Percentiles rank a stretch among this genome's conserved stretches.
Evolutionary conservation across 2,888 invertebrate genomes (phyloP).

Genomic region (Sylvicola fuscatus): DNA sequence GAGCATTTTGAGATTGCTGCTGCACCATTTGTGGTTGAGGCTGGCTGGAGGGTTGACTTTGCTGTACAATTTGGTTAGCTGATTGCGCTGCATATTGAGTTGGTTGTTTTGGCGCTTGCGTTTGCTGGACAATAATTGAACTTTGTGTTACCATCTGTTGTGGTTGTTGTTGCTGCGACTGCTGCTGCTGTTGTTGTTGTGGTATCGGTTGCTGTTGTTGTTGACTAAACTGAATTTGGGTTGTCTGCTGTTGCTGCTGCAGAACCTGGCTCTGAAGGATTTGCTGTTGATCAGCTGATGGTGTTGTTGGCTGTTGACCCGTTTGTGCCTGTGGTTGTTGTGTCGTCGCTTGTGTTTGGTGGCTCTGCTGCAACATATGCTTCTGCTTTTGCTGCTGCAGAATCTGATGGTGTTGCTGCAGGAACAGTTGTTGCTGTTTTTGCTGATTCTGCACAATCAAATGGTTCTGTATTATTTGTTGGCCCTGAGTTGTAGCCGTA

Average conservation of each 20-base stretch:
- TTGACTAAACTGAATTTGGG: slow-evolving; percentile 7
- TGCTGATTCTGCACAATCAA: slow-evolving; percentile 21
- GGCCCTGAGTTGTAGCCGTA: slow-evolving; percentile 23
- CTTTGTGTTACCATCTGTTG: slow-evolving; percentile 4
- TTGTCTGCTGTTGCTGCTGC: slow-evolving; percentile 10
- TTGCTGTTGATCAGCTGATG: slow-evolving; percentile 9
- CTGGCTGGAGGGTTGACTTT: slow-evolving; percentile 6
- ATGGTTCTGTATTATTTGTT: slow-evolving; percentile 25
- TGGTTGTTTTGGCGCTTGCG: slow-evolving; percentile 14
- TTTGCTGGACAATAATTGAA: slow-evolving; percentile 10
- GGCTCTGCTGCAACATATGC: slow-evolving; percentile 6
- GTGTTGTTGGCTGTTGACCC: slow-evolving; percentile 18
- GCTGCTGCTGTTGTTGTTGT: too few species aligned
- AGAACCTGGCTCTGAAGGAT: slow-evolving; percentile 2
- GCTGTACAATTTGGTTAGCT: slow-evolving; percentile 1
- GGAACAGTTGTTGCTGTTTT: slow-evolving; percentile 16
- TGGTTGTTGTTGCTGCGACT: slow-evolving; percentile 19
- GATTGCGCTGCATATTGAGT: slow-evolving; percentile 6
- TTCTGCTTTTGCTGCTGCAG: slow-evolving; percentile 9
- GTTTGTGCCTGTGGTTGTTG: slow-evolving; percentile 10
- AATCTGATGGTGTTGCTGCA: slow-evolving; percentile 17
- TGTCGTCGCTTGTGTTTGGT: slow-evolving; percentile 14
- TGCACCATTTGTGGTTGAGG: slow-evolving; percentile 3
- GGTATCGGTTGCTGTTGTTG: too few species aligned
- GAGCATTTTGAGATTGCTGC: slow-evolving; percentile 3